These are phyloP conservation scores for Pseudomyrmex gracilis DNA, from an alignment of 1,140 invertebrate species.

Conservation along the genomic window DNA sequence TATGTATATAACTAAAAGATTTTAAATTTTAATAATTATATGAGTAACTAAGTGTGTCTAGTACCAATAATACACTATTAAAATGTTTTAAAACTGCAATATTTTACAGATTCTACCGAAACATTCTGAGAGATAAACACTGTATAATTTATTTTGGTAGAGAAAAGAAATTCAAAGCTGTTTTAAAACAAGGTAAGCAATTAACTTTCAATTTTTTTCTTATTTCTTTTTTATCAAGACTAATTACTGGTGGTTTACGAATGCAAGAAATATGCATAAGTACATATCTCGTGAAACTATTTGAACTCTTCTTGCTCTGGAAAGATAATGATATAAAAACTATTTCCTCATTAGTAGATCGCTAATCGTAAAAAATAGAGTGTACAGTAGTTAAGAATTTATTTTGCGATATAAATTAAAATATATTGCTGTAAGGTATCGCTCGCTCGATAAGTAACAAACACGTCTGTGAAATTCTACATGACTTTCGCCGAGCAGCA, in stretches of 20 bases:
- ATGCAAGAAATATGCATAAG: neutral
- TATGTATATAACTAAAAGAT: no score
- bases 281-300: neutral
- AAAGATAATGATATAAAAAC: conserved; percentile 30
- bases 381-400: conserved; percentile 34
- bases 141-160: conserved; percentile 8
- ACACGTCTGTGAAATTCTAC: neutral
- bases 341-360: conserved; percentile 8
- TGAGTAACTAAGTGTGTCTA: no score
- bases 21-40: no score
- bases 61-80: no score
- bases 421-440: no score
- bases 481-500: conserved; percentile 33
- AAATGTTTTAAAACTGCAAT: no score
- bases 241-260: conserved; percentile 7
- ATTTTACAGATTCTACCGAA: no score
- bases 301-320: neutral
- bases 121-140: no score
- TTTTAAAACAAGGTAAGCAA: neutral
- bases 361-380: neutral
- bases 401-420: conserved; percentile 10
- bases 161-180: neutral
- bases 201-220: neutral
- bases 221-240: conserved; percentile 5
- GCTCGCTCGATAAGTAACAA: conserved; percentile 36